A percentile compares a stretch with the other conserved stretches of the same genome.
Conservation (phyloP, 2,888 invertebrate species). For the Anoncus sp. region DNA sequence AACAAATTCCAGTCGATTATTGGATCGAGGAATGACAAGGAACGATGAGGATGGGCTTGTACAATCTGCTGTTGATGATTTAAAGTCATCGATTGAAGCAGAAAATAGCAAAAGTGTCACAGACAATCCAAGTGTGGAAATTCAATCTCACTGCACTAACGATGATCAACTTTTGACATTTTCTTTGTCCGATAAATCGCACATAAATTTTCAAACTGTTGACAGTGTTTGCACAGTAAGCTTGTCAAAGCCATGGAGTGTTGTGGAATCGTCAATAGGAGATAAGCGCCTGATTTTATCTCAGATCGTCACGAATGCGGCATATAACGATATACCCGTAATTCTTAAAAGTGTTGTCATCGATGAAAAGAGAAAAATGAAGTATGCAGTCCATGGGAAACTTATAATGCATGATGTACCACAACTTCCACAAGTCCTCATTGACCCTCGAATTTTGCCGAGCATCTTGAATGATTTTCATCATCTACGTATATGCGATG, state of each 20-base stretch:
- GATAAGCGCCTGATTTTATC: slow-evolving; percentile 22
- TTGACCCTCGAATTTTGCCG: neutral
- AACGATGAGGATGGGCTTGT: neutral
- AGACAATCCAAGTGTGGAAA: neutral
- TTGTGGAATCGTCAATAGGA: slow-evolving; percentile 17
- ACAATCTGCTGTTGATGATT: slow-evolving; percentile 1
- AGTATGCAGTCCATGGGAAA: slow-evolving; percentile 6
- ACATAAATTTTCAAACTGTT: slow-evolving; percentile 2
- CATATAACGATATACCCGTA: slow-evolving; percentile 20
- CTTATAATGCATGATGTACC: neutral
- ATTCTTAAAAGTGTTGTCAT: slow-evolving; percentile 14
- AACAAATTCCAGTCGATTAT: neutral
- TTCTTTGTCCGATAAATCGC: neutral
- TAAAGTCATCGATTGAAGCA: neutral
- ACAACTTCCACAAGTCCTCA: neutral
- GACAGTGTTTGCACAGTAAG: neutral
- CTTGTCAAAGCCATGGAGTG: neutral
- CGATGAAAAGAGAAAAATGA: neutral
- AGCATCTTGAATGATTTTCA: neutral
- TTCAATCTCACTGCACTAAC: neutral
- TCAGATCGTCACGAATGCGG: slow-evolving; percentile 7
- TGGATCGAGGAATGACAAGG: neutral
- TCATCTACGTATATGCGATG: slow-evolving; percentile 7
- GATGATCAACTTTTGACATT: neutral
- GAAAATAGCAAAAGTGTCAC: neutral